Conservation (phyloP, 2,888 invertebrate genomes). For the Megamerina dolium region DNA sequence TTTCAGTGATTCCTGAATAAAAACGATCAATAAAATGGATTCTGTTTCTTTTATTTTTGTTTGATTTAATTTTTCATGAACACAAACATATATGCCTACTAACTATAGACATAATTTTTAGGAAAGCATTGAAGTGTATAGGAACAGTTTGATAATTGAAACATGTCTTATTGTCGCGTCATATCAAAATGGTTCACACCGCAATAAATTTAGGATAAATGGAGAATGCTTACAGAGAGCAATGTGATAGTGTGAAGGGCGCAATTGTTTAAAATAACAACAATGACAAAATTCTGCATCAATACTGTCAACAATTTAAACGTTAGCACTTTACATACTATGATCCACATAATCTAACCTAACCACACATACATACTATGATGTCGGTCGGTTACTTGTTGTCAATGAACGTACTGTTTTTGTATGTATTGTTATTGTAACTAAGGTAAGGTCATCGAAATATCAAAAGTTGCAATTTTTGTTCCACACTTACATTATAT, state of each 20-base stretch:
- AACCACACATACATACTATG: too few relatives aligned
- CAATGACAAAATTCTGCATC: too few relatives aligned
- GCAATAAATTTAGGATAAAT: conserved; percentile 36
- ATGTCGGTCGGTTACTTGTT: too few relatives aligned
- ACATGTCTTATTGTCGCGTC: conserved; percentile 3
- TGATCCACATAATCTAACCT: too few relatives aligned
- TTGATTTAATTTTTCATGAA: too few relatives aligned
- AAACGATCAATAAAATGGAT: too few relatives aligned
- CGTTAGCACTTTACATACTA: too few relatives aligned
- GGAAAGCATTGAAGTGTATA: too few relatives aligned
- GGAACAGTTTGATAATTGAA: conserved; percentile 15
- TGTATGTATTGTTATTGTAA: conserved; percentile 14
- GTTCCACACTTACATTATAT: conserved; percentile 30
- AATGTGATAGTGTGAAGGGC: conserved; percentile 5
- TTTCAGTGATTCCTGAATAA: conserved; percentile 7
- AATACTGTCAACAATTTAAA: too few relatives aligned
- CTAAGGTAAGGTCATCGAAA: conserved; percentile 48
- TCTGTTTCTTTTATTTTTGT: too few relatives aligned
- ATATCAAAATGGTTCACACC: conserved; percentile 18
- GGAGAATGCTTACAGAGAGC: neutral
- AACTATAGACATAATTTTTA: too few relatives aligned
- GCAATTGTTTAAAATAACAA: conserved; percentile 15
- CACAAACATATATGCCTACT: too few relatives aligned
- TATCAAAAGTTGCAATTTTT: conserved; percentile 45
- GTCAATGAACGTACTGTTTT: conserved; percentile 1